Evolutionary conservation across 2,797 vertebrate genomes (phyloP), one percentile per base, ranked within the genome.

Genomic region (Streptopelia turtur): DNA sequence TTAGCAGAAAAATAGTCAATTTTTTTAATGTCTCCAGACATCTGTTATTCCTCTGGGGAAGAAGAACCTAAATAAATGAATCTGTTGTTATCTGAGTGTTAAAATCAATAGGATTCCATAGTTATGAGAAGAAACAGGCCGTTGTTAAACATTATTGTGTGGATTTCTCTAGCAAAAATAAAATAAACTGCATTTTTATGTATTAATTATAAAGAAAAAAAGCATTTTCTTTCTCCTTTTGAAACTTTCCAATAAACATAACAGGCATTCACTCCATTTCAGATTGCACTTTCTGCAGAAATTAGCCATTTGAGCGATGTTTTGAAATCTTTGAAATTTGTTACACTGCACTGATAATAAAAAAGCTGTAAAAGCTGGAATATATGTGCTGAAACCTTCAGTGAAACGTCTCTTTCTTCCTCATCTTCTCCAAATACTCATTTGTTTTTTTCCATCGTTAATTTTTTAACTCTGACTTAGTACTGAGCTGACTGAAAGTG

Each of bases 291-390:
- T 82, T 56, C 15, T 64, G 45, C 33, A 66, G 63, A 77, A 89
- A 87, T 93, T 81, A 95, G 41, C 41, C 49, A 74, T 95, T 27
- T 86, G 74, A 94, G 43, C 77, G 74, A 87, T 84, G 60, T 74
- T 94, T 94, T 75, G 60, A 95, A 93, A 90, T 45, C 63, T 71
- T 72, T 93, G 49, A 93, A 89, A 76, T 91, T 84, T 87, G 43
- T 94, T 84, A 50, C 39, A 55, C 8, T 91, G 30, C 45, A 72
- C 37, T 68, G 45, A 56, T 75, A 91, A 86, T 94, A 83, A 91
- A 91, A 83, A 81, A 47, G 31, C 50, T 55, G 13, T 87, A 88
- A 94, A 84, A 87, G 11, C 24, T 77, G 53, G 16, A 87, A 28
- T 57, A 82, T 11, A 50, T 53, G 23, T 53, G 45, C 27, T 53